These are phyloP conservation scores for Periplaneta americana DNA, from an alignment of 1,140 invertebrate species.

Conservation along the genomic window DNA sequence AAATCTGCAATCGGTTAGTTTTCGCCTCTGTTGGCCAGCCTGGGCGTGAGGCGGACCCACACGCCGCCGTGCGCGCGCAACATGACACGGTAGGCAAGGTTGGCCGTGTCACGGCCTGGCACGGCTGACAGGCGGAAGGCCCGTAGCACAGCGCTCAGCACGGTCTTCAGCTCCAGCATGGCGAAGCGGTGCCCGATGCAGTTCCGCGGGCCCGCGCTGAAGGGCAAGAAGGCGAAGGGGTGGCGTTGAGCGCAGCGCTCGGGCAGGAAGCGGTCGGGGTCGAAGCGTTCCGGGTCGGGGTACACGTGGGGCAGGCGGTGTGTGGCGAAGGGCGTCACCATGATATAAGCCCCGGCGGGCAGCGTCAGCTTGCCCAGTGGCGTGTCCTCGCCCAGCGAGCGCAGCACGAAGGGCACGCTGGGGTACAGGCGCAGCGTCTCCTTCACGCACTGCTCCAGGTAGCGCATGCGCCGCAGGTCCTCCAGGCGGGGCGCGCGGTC, in stretches of 20 bases:
- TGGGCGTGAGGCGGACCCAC: constrained; percentile 39
- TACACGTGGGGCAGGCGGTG: constrained; percentile 59
- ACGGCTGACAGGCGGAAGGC: constrained; percentile 45
- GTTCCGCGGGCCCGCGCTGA: constrained; percentile 62
- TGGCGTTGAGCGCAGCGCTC: constrained; percentile 47
- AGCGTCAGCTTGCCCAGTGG: constrained; percentile 35
- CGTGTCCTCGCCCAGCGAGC: constrained; percentile 51
- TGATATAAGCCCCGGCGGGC: constrained; percentile 37
- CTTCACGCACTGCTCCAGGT: constrained; percentile 62
- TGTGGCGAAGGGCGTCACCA: constrained; percentile 49
- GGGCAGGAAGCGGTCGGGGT: constrained; percentile 63
- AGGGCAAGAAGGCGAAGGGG: constrained; percentile 61
- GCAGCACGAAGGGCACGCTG: constrained; percentile 57
- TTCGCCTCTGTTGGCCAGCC: no score
- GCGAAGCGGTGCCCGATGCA: constrained; percentile 70
- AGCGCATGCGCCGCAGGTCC: constrained; percentile 54
- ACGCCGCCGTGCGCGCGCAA: constrained; percentile 47
- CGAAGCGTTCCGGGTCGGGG: constrained; percentile 63
- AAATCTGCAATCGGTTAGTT: no score
- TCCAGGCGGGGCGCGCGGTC: constrained; percentile 43
- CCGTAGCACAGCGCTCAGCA: constrained; percentile 56
- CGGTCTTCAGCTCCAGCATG: constrained; percentile 61
- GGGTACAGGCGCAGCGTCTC: constrained; percentile 59
- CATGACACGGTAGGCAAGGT: constrained; percentile 45
- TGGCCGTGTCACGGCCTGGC: constrained; percentile 41